phyloP scores from a whole-genome alignment of 1,140 invertebrate species.

The Harlomillsia oculata region DNA sequence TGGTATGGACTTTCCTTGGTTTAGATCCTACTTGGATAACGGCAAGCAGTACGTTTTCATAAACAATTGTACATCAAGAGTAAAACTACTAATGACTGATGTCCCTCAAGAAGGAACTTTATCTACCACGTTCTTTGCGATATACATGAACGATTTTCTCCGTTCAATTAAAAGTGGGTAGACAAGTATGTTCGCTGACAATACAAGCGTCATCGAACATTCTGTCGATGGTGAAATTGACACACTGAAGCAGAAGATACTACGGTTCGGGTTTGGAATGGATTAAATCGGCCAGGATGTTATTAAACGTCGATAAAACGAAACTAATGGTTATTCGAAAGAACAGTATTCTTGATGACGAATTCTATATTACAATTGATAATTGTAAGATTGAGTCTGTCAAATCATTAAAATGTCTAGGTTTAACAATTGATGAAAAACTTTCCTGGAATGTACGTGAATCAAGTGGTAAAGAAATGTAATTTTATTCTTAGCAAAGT shows the following conservation, averaged over 20 bases:
- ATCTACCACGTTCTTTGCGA: neutral
- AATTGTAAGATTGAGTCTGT: neutral
- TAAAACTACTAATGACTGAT: neutral
- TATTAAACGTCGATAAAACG: neutral
- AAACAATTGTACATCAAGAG: neutral
- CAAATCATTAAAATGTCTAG: neutral
- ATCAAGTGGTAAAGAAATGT: neutral
- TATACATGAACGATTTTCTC: constrained; percentile 10
- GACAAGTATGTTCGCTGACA: constrained; percentile 10
- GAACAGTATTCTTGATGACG: neutral
- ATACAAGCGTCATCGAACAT: neutral
- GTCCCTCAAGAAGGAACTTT: constrained; percentile 3
- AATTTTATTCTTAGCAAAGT: neutral
- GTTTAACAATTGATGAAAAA: neutral
- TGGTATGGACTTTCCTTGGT: neutral
- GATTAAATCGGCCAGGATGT: neutral
- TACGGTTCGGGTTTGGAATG: neutral
- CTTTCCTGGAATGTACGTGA: neutral
- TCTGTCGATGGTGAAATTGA: neutral
- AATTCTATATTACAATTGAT: neutral
- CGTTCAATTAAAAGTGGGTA: neutral
- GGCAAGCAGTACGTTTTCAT: constrained; percentile 6
- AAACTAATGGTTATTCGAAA: neutral
- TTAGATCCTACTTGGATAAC: neutral
- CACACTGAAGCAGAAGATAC: neutral